A percentile compares a stretch with the other conserved stretches of the same genome.
These are phyloP conservation scores for Eristalis pertinax DNA, from an alignment of 2,888 invertebrate species.

Conservation along the genomic window DNA sequence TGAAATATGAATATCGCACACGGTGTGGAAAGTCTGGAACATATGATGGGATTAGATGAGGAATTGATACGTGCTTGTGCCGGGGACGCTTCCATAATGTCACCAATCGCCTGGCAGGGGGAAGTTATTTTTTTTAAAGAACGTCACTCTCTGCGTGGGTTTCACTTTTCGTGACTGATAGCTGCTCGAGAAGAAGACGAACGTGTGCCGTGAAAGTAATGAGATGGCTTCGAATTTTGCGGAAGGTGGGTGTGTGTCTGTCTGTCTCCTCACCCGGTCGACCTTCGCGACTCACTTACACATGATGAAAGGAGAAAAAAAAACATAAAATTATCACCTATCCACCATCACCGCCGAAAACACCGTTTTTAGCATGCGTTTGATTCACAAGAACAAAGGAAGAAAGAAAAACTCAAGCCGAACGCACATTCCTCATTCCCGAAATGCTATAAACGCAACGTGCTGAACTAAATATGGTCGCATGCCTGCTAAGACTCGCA, in stretches of 20 bases:
- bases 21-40: conserved; percentile 28
- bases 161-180: conserved; percentile 6
- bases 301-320: too few relatives aligned
- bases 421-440: conserved; percentile 42
- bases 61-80: conserved; percentile 42
- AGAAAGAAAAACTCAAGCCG: background rate
- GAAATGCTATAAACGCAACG: conserved; percentile 19
- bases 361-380: background rate
- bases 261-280: background rate
- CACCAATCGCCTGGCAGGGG: conserved; percentile 4
- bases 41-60: conserved; percentile 55
- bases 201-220: background rate
- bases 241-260: background rate
- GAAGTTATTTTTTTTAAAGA: background rate
- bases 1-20: conserved; percentile 56
- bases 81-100: conserved; percentile 14
- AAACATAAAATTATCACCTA: background rate
- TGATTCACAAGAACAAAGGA: background rate
- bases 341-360: background rate
- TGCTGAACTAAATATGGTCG: conserved; percentile 31
- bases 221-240: conserved; percentile 4
- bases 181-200: background rate
- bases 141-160: conserved; percentile 2
- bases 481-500: conserved; percentile 45
- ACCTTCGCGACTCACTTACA: background rate